These are phyloP conservation scores for Dryomyza anilis DNA, from an alignment of 2,888 invertebrate species.

Conservation along the genomic window DNA sequence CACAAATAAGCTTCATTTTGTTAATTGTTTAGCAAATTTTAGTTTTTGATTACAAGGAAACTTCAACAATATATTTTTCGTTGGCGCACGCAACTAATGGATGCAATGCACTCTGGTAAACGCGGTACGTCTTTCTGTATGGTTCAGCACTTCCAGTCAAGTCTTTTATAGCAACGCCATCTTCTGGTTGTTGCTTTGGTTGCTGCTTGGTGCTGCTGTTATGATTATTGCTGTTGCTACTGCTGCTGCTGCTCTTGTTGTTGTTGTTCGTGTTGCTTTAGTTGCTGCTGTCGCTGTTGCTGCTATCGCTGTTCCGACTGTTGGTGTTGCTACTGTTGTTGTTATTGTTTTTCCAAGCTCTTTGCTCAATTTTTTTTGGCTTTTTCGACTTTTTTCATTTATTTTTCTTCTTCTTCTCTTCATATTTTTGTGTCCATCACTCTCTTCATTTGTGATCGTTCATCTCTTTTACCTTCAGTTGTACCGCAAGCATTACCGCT, in stretches of 20 bases:
- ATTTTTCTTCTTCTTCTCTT: not conserved
- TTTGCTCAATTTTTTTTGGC: conserved; percentile 17
- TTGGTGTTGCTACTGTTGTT: conserved; percentile 29
- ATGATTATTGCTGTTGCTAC: conserved; percentile 5
- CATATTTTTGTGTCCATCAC: not conserved
- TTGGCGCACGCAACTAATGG: conserved; percentile 33
- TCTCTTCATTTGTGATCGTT: not conserved
- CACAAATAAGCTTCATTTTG: conserved; percentile 58
- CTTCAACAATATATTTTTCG: conserved; percentile 29
- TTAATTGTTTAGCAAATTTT: conserved; percentile 34
- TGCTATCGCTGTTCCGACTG: conserved; percentile 27
- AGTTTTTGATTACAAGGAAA: conserved; percentile 29
- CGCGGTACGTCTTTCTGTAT: conserved; percentile 60
- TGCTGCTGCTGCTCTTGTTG: conserved; percentile 23
- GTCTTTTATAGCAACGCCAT: conserved; percentile 57
- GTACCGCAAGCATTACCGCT: not conserved
- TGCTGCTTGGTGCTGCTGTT: not conserved
- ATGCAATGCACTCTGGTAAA: conserved; percentile 52
- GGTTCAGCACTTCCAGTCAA: conserved; percentile 55
- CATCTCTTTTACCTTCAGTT: too few relatives aligned
- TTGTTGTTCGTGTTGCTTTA: conserved; percentile 35
- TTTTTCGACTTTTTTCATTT: conserved; percentile 28
- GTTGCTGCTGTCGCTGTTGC: conserved; percentile 21
- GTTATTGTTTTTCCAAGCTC: conserved; percentile 25
- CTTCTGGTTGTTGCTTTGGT: conserved; percentile 24